Conservation (phyloP, 2,888 invertebrate genomes). For the Acronicta psi region DNA sequence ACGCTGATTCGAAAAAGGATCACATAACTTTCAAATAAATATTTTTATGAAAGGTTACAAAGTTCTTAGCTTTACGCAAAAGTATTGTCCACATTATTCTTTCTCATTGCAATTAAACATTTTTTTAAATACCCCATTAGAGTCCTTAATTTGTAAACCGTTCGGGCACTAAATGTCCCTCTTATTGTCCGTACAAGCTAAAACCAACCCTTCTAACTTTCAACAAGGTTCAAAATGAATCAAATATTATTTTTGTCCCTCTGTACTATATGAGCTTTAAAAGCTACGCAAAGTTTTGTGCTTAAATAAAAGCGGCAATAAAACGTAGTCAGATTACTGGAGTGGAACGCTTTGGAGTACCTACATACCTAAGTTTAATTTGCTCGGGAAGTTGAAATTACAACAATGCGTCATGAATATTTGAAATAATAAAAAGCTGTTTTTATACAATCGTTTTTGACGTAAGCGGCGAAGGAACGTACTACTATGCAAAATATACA, state of each 20-base stretch:
- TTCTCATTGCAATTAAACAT: constrained; percentile 66
- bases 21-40: too few relatives aligned
- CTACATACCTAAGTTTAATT: constrained; percentile 40
- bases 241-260: constrained; percentile 10
- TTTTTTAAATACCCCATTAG: constrained; percentile 74
- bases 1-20: too few relatives aligned
- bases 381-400: constrained; percentile 42
- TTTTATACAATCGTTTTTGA: neutral
- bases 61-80: constrained; percentile 23
- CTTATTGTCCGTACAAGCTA: constrained; percentile 3
- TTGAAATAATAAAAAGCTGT: constrained; percentile 14
- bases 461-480: neutral
- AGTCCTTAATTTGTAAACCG: constrained; percentile 73
- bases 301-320: constrained; percentile 57
- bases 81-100: constrained; percentile 58
- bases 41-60: neutral
- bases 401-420: constrained; percentile 39
- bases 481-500: neutral
- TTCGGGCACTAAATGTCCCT: constrained; percentile 48
- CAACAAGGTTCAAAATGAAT: constrained; percentile 4
- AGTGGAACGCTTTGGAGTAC: constrained; percentile 49
- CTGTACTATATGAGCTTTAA: constrained; percentile 52
- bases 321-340: constrained; percentile 53
- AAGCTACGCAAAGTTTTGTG: constrained; percentile 46
- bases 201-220: neutral